Base-by-base conservation (phyloP, 2,888 invertebrate species). In the Ligdia adustata region DNA sequence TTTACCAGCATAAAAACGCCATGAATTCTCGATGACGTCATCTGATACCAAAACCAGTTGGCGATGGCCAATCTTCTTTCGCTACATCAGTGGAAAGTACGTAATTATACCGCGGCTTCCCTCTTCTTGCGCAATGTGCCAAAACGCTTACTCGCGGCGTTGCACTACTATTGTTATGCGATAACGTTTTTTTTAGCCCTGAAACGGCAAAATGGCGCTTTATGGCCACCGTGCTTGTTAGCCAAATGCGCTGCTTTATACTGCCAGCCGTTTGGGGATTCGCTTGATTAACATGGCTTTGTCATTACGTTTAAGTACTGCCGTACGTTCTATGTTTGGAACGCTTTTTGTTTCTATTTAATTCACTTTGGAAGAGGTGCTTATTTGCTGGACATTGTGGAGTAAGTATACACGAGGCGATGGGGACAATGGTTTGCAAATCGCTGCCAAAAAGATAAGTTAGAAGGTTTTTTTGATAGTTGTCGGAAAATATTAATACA, bases 141-240 rank as follows among this genome's bases (percentile, higher is more conserved):
- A 86, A 88, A 87, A 85, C 88, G 87, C 84, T 86, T 87, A 84
- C 79, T 85, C 84, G 83, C 80, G 76, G 72, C 75, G 71, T 74
- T 65, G 62, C 55, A 62, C 67, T 66, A 85, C 82, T 69, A 72
- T 66, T 66, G 75, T 70, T 65, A 61, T 49, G 38, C 55, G 54
- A 56, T 52, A 55, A 55, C 47, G 52, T 52, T 57, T 59, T 55
- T 55, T 57, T 49, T 46, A 44, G 42, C 33, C 38, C 49, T 20
- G 47, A 47, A 55, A 55, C 47, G 49, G 51, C 45, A 47, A 43
- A 47, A 55, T 44, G 44, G 33, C 52, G 47, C 48, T 58, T 57
- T 58, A 55, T 45, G 55, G 40, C 51, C 39, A 51, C 38, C 48
- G 38, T 49, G 58, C 53, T 55, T 55, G 55, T 58, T 53, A 58